Evolutionary conservation across 92 coral and sea anemone genomes (phyloP).

Genomic region (Siderastrea radians): DNA sequence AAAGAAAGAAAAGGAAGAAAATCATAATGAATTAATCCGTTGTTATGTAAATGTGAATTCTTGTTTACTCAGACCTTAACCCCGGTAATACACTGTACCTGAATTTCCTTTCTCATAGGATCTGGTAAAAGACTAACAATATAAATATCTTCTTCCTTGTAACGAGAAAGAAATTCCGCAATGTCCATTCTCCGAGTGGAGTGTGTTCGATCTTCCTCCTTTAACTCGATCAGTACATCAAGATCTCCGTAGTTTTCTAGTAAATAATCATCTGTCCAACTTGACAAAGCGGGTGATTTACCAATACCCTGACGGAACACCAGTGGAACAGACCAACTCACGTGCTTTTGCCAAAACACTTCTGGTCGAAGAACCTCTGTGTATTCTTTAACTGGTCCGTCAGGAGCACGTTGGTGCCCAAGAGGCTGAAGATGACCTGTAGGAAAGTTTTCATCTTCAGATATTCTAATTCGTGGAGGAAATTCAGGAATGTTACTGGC

Average conservation of each 20-base stretch:
- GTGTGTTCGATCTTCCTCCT: constrained; percentile 85
- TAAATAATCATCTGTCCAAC: constrained; percentile 90
- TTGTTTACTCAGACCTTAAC: neutral
- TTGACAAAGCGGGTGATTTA: constrained; percentile 81
- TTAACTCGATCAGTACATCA: constrained; percentile 92
- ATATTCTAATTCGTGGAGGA: constrained; percentile 10
- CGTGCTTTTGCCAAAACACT: constrained; percentile 91
- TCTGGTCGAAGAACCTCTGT: constrained; percentile 76
- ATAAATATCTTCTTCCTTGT: constrained; percentile 84
- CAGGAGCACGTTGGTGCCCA: constrained; percentile 86
- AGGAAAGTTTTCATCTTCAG: constrained; percentile 32
- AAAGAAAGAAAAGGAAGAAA: too few relatives aligned
- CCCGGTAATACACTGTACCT: constrained; percentile 59
- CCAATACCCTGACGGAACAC: constrained; percentile 89
- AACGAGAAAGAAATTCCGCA: constrained; percentile 79
- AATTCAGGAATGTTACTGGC: neutral
- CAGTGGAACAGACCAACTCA: constrained; percentile 72
- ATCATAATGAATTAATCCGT: neutral
- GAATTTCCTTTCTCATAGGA: constrained; percentile 95
- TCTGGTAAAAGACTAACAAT: constrained; percentile 95
- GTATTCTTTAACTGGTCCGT: constrained; percentile 90
- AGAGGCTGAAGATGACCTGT: constrained; percentile 89
- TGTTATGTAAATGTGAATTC: neutral
- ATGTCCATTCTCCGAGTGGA: constrained; percentile 84
- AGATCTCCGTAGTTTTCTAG: constrained; percentile 84